Evolutionary conservation across 2,113 vertebrate genomes (phyloP).

Genomic region (Hippocampus mohnikei): DNA sequence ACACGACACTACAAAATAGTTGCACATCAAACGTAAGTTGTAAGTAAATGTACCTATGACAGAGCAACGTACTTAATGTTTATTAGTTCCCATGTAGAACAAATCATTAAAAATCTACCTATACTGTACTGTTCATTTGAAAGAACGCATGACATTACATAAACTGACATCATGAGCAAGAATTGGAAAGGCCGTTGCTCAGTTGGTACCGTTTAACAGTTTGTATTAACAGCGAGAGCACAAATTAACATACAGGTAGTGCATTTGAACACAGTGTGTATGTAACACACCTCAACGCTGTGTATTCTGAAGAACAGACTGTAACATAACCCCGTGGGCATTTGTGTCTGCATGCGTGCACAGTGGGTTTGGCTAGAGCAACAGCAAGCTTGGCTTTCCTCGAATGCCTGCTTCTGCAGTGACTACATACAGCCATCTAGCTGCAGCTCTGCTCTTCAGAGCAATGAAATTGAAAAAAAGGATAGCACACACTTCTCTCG

Average conservation of each 20-base stretch:
- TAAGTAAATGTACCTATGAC: neutral
- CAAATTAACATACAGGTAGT: neutral
- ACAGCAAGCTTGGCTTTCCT: slow-evolving; percentile 45
- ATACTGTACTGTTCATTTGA: neutral
- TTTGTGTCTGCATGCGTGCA: slow-evolving; percentile 28
- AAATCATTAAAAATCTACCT: too few relatives aligned
- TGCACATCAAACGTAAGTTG: neutral
- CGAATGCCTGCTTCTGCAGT: slow-evolving; percentile 52
- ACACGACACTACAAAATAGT: slow-evolving; percentile 14
- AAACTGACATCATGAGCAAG: neutral
- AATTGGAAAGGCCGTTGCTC: neutral
- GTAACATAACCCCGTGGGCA: slow-evolving; percentile 20
- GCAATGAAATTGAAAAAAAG: slow-evolving; percentile 14
- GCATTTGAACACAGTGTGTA: neutral
- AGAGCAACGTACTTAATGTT: neutral
- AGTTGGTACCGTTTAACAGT: neutral
- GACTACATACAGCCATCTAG: slow-evolving; percentile 77
- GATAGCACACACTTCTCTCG: slow-evolving; percentile 22
- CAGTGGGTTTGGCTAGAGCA: slow-evolving; percentile 22
- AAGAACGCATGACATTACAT: neutral
- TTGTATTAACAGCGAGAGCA: neutral
- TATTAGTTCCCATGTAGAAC: neutral
- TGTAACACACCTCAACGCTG: slow-evolving; percentile 1
- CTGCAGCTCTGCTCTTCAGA: slow-evolving; percentile 59
- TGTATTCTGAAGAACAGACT: slow-evolving; percentile 1